Evolutionary conservation across 1,140 invertebrate species (phyloP).

Genomic region (Arion vulgaris): DNA sequence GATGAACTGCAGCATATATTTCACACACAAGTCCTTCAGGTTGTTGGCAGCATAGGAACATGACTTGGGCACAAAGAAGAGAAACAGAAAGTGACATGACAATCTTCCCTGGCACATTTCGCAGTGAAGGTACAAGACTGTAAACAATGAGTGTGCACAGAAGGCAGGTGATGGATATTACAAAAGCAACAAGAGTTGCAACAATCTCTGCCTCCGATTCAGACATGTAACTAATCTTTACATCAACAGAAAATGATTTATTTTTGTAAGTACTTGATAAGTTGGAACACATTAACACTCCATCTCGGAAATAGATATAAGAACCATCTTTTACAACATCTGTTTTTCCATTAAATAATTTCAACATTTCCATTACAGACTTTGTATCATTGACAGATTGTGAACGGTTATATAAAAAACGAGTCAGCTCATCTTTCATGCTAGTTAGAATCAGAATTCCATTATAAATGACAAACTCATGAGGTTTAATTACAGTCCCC

Average conservation of each 20-base stretch:
- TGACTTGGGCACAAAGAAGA: conserved; percentile 70
- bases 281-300: not conserved
- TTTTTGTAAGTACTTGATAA: not conserved
- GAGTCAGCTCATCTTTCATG: not conserved
- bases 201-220: not conserved
- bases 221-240: not conserved
- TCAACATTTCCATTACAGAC: not conserved
- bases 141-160: conserved; percentile 66
- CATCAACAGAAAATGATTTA: not conserved
- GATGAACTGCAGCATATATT: conserved; percentile 70
- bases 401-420: not conserved
- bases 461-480: not conserved
- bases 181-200: not conserved
- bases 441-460: not conserved
- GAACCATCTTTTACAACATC: not conserved
- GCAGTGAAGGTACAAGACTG: conserved; percentile 67
- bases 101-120: conserved; percentile 74
- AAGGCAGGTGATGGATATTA: conserved; percentile 33
- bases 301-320: not conserved
- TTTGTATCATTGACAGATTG: not conserved
- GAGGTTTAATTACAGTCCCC: not conserved
- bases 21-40: conserved; percentile 45
- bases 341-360: too few species aligned
- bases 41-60: conserved; percentile 57
- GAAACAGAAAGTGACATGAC: conserved; percentile 71